These are phyloP conservation scores for Dipodomys spectabilis DNA, from an alignment of 2,113 vertebrate species.

Conservation along the genomic window DNA sequence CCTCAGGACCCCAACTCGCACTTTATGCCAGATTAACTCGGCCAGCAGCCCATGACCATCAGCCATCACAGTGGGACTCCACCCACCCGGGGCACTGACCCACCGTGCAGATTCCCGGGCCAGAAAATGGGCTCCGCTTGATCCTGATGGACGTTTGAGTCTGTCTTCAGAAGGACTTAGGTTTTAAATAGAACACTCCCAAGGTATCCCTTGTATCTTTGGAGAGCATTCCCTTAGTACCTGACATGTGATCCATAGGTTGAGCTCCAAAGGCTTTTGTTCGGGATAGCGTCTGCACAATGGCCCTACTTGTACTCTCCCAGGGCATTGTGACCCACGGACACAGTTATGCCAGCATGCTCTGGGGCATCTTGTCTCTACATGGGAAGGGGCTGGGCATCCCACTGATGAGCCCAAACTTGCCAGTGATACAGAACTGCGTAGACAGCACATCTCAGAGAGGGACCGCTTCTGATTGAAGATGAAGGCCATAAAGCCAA, in stretches of 20 bases:
- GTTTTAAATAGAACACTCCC: constrained; percentile 62
- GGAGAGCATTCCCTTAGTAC: too few species aligned
- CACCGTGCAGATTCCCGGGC: neutral
- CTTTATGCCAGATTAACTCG: constrained; percentile 81
- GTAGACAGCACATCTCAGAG: neutral
- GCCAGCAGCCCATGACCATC: constrained; percentile 70
- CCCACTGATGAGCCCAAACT: neutral
- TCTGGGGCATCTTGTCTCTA: neutral
- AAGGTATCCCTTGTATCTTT: neutral
- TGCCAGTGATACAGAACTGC: neutral
- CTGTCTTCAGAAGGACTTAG: constrained; percentile 58
- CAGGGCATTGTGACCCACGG: neutral
- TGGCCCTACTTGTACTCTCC: neutral
- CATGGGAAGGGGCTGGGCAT: fast-evolving
- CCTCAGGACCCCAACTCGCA: constrained; percentile 72
- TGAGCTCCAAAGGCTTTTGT: neutral
- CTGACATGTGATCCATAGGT: neutral
- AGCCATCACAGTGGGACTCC: constrained; percentile 46
- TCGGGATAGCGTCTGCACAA: neutral
- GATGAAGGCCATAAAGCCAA: too few species aligned
- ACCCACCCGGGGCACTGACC: constrained; percentile 64
- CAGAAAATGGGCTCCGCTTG: constrained; percentile 57
- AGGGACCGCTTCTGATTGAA: neutral
- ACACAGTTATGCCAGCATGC: neutral
- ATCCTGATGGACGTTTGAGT: constrained; percentile 56